phyloP scores from a whole-genome alignment of 30 jellyfish, hydroid and myxozoan genomes.

The Pseudorhiza aurosa region DNA sequence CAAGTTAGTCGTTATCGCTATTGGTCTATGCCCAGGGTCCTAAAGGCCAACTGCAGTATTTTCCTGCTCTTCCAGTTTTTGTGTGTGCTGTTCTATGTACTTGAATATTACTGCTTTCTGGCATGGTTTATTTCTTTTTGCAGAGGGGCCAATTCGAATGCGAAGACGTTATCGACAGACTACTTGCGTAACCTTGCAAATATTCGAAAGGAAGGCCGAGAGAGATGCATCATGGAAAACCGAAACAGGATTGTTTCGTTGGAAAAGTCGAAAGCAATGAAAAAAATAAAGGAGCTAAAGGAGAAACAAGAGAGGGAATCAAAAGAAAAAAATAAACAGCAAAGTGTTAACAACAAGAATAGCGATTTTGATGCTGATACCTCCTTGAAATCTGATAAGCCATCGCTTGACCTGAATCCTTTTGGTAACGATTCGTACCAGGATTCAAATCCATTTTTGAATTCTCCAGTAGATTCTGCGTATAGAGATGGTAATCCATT shows the following conservation, averaged over 20 bases:
- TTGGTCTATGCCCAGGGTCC: too few relatives aligned
- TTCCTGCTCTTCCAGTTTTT: too few relatives aligned
- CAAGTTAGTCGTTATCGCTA: too few relatives aligned
- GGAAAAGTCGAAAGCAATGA: conserved; percentile 93
- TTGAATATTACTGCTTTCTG: too few relatives aligned
- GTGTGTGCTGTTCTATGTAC: too few relatives aligned
- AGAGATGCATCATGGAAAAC: conserved; percentile 54
- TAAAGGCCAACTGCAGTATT: too few relatives aligned
- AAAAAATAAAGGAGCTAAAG: conserved; percentile 67
- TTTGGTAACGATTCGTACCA: conserved; percentile 40
- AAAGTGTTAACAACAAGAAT: neutral
- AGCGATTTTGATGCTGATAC: conserved; percentile 2
- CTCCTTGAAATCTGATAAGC: conserved; percentile 9
- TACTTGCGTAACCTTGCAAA: conserved; percentile 57
- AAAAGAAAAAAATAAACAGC: conserved; percentile 1
- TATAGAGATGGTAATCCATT: conserved; percentile 61
- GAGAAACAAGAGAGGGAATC: conserved; percentile 53
- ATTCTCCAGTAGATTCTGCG: conserved; percentile 59
- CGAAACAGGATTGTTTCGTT: conserved; percentile 72
- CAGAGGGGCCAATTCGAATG: conserved; percentile 95
- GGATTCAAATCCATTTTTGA: conserved; percentile 73
- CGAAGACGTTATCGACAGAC: conserved; percentile 79
- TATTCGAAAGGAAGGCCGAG: conserved; percentile 53
- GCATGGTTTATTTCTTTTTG: neutral
- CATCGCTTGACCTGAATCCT: conserved; percentile 47